Percentiles rank a stretch among this genome's conserved stretches.
These are phyloP conservation scores for Aphodius granarius DNA, from an alignment of 2,888 invertebrate species.

Conservation along the genomic window DNA sequence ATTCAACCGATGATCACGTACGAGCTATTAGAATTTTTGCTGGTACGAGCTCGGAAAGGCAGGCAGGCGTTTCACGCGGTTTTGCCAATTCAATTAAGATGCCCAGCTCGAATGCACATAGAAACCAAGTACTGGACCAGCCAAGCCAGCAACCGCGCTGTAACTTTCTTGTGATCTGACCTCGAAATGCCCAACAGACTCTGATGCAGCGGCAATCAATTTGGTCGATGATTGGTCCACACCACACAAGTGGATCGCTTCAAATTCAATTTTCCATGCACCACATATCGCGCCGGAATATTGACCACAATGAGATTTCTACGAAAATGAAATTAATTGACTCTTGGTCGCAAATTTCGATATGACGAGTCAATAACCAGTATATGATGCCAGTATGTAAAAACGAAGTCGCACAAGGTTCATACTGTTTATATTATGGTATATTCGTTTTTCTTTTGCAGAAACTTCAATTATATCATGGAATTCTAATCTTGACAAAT, in stretches of 20 bases:
- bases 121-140: neutral
- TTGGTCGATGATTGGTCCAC: neutral
- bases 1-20: neutral
- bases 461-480: no score
- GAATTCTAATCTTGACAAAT: no score
- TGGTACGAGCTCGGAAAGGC: neutral
- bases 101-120: neutral
- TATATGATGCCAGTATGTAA: neutral
- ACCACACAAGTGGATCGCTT: neutral
- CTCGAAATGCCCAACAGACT: neutral
- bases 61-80: neutral
- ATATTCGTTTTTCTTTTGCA: no score
- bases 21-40: neutral
- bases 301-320: neutral
- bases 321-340: neutral
- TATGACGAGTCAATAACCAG: no score
- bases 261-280: neutral
- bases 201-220: neutral
- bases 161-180: neutral
- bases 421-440: no score
- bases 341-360: neutral
- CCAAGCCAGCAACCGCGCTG: neutral
- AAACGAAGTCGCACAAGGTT: no score
- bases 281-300: neutral
- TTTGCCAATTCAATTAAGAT: neutral